Evolutionary conservation across 2,113 vertebrate genomes (phyloP).

Genomic region (Grallaria varia): DNA sequence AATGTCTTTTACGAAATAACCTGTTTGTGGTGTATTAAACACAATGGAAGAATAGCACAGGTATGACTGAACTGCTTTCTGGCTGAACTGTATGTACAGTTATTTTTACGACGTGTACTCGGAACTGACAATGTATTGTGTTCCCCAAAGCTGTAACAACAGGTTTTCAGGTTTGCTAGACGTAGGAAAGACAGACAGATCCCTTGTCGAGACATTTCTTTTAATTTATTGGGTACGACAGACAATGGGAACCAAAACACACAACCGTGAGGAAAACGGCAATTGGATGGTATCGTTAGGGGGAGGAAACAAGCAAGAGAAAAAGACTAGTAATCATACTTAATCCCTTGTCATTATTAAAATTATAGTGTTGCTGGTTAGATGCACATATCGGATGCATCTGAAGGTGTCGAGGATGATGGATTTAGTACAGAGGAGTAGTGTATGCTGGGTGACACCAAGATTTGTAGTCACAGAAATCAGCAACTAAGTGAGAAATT

Average conservation of each 20-base stretch:
- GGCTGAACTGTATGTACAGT: background rate
- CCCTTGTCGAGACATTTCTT: background rate
- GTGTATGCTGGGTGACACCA: background rate
- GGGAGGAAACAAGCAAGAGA: background rate
- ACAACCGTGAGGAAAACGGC: background rate
- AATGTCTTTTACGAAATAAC: background rate
- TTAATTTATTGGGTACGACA: background rate
- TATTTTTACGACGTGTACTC: background rate
- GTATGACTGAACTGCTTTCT: background rate
- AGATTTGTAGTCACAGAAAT: constrained; percentile 8
- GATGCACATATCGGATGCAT: background rate
- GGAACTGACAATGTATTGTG: background rate
- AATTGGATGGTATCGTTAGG: background rate
- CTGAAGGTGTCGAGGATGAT: constrained; percentile 7
- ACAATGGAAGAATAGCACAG: background rate
- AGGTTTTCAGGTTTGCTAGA: constrained; percentile 12
- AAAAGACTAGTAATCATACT: constrained; percentile 22
- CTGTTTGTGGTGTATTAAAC: background rate
- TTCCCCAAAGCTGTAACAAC: background rate
- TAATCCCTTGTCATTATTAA: constrained; percentile 53
- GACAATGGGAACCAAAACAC: constrained; percentile 4
- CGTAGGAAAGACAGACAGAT: background rate
- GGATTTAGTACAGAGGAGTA: constrained; percentile 3
- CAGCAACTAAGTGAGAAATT: background rate
- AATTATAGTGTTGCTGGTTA: constrained; percentile 9